Evolutionary conservation across 2,113 vertebrate genomes (phyloP).

Genomic region (Parotia lawesii): DNA sequence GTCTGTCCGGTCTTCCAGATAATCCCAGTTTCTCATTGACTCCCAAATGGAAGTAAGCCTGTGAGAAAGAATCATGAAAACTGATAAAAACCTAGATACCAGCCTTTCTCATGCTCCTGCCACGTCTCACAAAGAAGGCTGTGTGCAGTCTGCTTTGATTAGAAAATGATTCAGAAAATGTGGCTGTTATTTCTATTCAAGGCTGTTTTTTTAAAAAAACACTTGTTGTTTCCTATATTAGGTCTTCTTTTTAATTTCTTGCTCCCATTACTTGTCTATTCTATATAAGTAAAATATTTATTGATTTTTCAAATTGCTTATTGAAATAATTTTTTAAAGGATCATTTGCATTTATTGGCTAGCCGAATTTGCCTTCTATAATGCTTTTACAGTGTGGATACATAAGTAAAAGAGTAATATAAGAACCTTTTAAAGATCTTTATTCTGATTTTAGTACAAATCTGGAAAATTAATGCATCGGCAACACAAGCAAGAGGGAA

Average conservation of each 20-base stretch:
- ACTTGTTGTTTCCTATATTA: background rate
- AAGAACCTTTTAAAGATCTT: background rate
- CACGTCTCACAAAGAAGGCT: background rate
- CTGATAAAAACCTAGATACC: background rate
- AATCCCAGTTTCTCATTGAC: slow-evolving; percentile 93
- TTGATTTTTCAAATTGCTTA: background rate
- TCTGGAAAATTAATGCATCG: background rate
- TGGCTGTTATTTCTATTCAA: background rate
- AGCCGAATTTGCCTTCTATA: background rate
- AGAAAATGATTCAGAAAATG: background rate
- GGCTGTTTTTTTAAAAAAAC: background rate
- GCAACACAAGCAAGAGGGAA: background rate
- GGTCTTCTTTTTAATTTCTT: background rate
- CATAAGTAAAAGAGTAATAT: background rate
- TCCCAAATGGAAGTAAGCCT: slow-evolving; percentile 95
- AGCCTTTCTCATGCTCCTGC: background rate
- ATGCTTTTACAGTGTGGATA: background rate
- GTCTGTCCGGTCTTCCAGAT: slow-evolving; percentile 91
- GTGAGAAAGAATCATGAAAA: slow-evolving; percentile 34
- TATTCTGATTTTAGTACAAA: background rate
- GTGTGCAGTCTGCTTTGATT: background rate
- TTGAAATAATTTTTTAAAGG: background rate
- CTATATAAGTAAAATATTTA: background rate
- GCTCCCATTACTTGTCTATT: background rate
- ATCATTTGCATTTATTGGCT: background rate